Evolutionary conservation across 2,888 invertebrate genomes (phyloP), one percentile per base, ranked within the genome.

Genomic region (Nomada ferruginata): DNA sequence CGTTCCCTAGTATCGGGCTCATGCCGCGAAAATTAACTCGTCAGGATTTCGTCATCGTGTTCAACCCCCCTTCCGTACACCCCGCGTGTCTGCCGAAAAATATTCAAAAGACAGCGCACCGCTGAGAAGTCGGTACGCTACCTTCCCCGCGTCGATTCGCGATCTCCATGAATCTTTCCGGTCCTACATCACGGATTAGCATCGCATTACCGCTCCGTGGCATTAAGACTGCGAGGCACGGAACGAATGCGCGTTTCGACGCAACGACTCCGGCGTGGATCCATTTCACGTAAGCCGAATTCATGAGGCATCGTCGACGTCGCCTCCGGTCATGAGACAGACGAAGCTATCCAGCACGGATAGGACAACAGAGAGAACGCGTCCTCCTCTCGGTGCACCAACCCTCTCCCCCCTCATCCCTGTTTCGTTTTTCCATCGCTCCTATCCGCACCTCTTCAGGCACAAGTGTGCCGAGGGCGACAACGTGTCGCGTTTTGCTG

Each of bases 261-360:
- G 76, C 61, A 74, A 72, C 82, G 36, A 66, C 20, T 42, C 60
- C 20, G 15, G 11, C 23, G 68, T 71, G 90, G 93, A 93, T 93
- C 93, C 90, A 93, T 94, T 93, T 93, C 93, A 93, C 91, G 91
- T 94, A 93, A 94, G 93, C 93, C 92, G 91, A 93, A 93, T 93
- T 94, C 93, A 93, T 93, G 92, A 92, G 92, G 90, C 82, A 82
- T 76, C 72, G 47, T 55, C 66, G 84, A 78, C n/a, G 84, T 88
- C 80, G 92, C 91, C 89, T 84, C 84, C 87, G 89, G 89, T 84
- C 88, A 90, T 85, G 86, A 79, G 82, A 77, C 61, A 75, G 78
- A 77, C 64, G 76, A 71, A 63, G 77, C 75, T 77, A 61, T 73
- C 69, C 76, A 23, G 36, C 75, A 20, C 57, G 70, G 36, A 76